Evolutionary conservation across 2,797 vertebrate species (phyloP), one percentile per base, ranked within the genome.

Genomic region (Aythya fuligula): DNA sequence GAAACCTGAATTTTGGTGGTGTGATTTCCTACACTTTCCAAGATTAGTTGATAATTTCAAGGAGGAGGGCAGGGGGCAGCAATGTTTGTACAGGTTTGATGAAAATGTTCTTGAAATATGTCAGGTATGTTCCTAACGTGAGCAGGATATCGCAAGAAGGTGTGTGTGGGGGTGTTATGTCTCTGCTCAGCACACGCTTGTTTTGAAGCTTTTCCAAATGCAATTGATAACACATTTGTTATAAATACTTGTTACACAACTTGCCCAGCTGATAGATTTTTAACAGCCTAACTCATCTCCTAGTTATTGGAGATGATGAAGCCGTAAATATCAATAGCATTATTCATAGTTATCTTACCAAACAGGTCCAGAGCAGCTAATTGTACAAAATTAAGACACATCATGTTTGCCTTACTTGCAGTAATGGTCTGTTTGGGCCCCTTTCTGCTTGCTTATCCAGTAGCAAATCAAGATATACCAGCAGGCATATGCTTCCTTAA

Each of bases 1-100:
- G 12, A 84, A 86, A 25, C 19, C 64, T 82, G 65, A 53, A 56
- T 95, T 90, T 89, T 95, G 93, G 80, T 75, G 83, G 32, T 72
- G 72, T 45, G 39, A 1, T 85, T 96, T 85, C 75, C 71, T 71
- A 38, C 53, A 2, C 64, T 90, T 89, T 87, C 74, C 86, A 89
- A 95, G 81, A 62, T 77, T 21, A 53, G 38, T 28, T 1, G 6
- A 47, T 80, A 85, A 80, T 74, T 82, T 74, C 47, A 38, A 72
- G 81, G 75, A 87, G n/a, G 81, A 79, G 75, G 43, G 77, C 67
- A 70, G 58, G 61, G 83, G 34, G 61, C 2, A 6, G 71, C 74
- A 79, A n/a, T 4, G 6, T 93, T 89, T 85, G 69, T 66, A 69
- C 61, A 60, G 39, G 28, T 61, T 57, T 69, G 57, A 83, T 57